phyloP scores from a whole-genome alignment of 2,888 invertebrate genomes.

The Napeogenes sylphis region DNA sequence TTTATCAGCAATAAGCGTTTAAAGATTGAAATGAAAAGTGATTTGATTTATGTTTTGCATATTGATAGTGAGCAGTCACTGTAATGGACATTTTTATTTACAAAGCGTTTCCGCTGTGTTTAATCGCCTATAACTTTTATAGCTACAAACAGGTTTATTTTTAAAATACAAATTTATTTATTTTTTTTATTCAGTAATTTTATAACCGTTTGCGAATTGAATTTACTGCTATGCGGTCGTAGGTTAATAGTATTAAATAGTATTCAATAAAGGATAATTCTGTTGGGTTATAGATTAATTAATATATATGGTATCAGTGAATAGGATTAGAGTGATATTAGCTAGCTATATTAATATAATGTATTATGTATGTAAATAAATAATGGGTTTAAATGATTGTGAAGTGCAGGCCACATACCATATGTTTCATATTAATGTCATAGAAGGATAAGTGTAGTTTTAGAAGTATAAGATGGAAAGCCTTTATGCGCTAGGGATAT shows the following conservation, averaged over 20 bases:
- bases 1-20: background rate
- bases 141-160: slow-evolving; percentile 16
- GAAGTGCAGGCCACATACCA: too few species aligned
- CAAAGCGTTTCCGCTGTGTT: slow-evolving; percentile 21
- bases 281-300: too few species aligned
- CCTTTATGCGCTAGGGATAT: too few species aligned
- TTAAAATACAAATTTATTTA: background rate
- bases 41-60: slow-evolving; percentile 21
- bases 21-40: slow-evolving; percentile 18
- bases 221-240: background rate
- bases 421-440: too few species aligned
- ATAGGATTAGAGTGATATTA: slow-evolving; percentile 1
- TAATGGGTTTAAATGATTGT: too few species aligned
- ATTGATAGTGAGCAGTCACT: slow-evolving; percentile 22
- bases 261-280: too few species aligned
- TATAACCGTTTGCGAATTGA: background rate
- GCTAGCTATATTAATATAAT: background rate
- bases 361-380: background rate
- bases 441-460: too few species aligned
- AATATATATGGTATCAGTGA: background rate
- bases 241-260: background rate
- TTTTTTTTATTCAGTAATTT: background rate
- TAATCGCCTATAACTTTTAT: slow-evolving; percentile 28
- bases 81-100: slow-evolving; percentile 28
- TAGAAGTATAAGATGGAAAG: too few species aligned